Evolutionary conservation across 2,113 vertebrate genomes (phyloP), one percentile per base, ranked within the genome.

Genomic region (Ovis aries): DNA sequence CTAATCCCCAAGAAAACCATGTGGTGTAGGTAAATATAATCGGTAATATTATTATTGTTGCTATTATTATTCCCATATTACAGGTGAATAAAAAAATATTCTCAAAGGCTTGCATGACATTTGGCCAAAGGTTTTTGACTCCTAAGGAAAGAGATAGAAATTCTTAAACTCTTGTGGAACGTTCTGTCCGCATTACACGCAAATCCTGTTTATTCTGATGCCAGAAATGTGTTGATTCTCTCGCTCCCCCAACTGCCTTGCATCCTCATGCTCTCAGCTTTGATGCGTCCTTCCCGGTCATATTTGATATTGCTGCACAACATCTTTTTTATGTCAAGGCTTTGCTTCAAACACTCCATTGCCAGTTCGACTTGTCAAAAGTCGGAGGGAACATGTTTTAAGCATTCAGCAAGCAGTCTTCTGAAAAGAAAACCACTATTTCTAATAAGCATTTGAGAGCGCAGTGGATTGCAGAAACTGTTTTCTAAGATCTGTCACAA

Each of bases 401-500:
- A 98, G 98, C 97, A 99, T 99, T 99, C 98, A 96, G 97, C 16
- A 55, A 94, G 98, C 98, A 98, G 98, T 98, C 98, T 98, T 98
- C 98, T 40, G 11, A 98, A 98, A 98, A 99, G 98, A 99, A 98
- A 98, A 96, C 97, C 97, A 98, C 98, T 96, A 97, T 98, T 99
- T 98, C 99, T 99, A 99, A 99, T 98, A 98, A 99, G 97, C 97
- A 48, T 97, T 98, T 98, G 98, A 98, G 96, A 98, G 96, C 8
- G 21, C 29, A 78, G 98, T 98, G 95, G 98, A 98, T 93, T 99
- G 98, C 98, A 98, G 98, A 99, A 98, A 99, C 98, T 97, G 98
- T 98, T 99, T 99, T 98, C 98, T 98, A 98, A 98, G 98, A 98
- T 98, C 98, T 99, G 99, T 99, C 99, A 99, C 98, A 98, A 99